A percentile compares a stretch with the other conserved stretches of the same genome.
Conservation (phyloP, 2,797 vertebrate genomes). For the Malacoraja senta region DNA sequence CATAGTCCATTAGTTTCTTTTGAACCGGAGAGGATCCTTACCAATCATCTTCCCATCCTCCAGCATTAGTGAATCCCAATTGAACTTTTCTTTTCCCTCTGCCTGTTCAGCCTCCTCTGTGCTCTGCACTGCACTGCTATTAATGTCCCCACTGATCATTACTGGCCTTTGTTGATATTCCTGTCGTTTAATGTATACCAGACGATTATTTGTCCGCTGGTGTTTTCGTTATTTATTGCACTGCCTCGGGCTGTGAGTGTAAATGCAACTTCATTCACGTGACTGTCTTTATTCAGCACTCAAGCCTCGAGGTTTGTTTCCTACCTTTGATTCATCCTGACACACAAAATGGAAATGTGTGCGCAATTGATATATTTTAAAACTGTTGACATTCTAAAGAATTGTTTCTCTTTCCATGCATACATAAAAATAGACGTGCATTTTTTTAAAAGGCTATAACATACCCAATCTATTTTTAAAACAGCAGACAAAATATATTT, state of each 20-base stretch:
- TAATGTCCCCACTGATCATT: not conserved
- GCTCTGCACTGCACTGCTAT: not conserved
- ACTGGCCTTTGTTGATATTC: not conserved
- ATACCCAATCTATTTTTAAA: not conserved
- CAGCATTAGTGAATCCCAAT: not conserved
- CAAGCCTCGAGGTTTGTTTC: not conserved
- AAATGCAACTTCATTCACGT: conserved; percentile 28
- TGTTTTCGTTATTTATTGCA: conserved; percentile 4
- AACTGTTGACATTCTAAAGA: not conserved
- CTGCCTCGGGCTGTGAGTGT: conserved; percentile 30
- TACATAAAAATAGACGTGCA: not conserved
- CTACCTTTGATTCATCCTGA: conserved; percentile 12
- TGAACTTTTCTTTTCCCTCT: too few species aligned
- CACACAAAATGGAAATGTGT: conserved; percentile 23
- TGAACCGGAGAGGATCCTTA: too few species aligned
- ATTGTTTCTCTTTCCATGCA: not conserved
- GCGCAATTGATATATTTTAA: conserved; percentile 17
- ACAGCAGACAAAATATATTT: too few species aligned
- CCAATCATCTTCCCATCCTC: not conserved
- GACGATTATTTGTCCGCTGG: not conserved
- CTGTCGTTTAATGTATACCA: not conserved
- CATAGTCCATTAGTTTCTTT: too few species aligned
- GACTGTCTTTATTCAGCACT: conserved; percentile 31
- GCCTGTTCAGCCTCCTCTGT: not conserved
- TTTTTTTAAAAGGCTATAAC: too few species aligned